A percentile compares a stretch with the other conserved stretches of the same genome.
Evolutionary conservation across 2,797 vertebrate genomes (phyloP).

Genomic region (Sebastes taczanowskii): DNA sequence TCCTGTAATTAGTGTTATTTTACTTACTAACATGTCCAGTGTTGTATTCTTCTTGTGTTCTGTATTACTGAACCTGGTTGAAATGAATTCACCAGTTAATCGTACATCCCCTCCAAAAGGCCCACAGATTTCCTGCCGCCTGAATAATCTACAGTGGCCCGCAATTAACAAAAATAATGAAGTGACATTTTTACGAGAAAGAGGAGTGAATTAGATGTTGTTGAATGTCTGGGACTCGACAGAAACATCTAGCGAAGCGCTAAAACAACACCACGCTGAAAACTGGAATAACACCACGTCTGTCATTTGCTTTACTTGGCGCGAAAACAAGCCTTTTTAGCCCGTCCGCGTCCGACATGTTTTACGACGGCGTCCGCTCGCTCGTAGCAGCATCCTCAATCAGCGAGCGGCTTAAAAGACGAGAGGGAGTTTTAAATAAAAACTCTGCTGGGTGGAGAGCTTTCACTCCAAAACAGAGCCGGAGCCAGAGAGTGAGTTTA

Average conservation of each 20-base stretch:
- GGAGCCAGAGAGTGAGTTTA: constrained; percentile 16
- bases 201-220: constrained; percentile 12
- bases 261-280: constrained; percentile 47
- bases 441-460: constrained; percentile 28
- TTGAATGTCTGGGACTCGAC: constrained; percentile 24
- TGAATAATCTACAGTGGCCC: constrained; percentile 7
- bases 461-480: constrained; percentile 5
- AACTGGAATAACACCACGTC: constrained; percentile 45
- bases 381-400: constrained; percentile 60
- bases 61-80: not conserved
- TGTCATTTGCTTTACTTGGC: constrained; percentile 61
- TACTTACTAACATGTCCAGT: not conserved
- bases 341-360: constrained; percentile 15
- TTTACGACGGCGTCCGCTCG: constrained; percentile 41
- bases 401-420: constrained; percentile 46
- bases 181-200: constrained; percentile 16
- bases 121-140: not conserved
- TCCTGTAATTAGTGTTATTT: not conserved
- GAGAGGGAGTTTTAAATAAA: constrained; percentile 44
- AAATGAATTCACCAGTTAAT: not conserved
- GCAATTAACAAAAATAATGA: constrained; percentile 38
- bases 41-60: not conserved
- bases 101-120: not conserved
- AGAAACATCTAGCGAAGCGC: constrained; percentile 38
- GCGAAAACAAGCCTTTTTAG: constrained; percentile 29